These are phyloP conservation scores for Petroica traversi DNA, from an alignment of 2,113 vertebrate genomes.

Conservation along the genomic window DNA sequence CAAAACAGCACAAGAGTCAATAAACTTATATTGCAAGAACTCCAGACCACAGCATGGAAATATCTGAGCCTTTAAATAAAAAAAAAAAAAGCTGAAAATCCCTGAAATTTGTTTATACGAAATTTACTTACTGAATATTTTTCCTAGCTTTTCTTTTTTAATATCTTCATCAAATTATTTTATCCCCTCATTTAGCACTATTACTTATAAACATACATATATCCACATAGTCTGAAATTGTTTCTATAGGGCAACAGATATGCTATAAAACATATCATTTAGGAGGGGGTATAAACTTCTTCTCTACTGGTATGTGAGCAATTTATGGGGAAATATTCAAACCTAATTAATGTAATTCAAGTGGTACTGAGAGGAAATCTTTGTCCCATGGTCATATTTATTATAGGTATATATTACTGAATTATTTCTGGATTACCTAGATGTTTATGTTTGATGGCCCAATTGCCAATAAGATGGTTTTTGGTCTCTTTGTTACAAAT, in stretches of 20 bases:
- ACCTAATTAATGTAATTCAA: neutral
- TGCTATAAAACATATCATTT: neutral
- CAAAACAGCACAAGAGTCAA: slow-evolving; percentile 57
- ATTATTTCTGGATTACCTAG: neutral
- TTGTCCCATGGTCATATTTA: neutral
- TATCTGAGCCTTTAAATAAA: neutral
- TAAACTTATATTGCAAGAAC: slow-evolving; percentile 37
- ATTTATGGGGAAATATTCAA: slow-evolving; percentile 7
- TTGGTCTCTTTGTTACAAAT: neutral
- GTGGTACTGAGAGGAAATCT: neutral
- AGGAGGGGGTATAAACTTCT: neutral
- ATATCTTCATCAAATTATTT: neutral
- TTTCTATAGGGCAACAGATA: neutral
- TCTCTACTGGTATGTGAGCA: neutral
- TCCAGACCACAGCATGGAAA: slow-evolving; percentile 22
- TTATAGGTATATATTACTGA: neutral
- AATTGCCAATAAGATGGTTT: neutral
- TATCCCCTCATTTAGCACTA: neutral
- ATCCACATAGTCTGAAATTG: neutral
- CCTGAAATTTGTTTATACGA: neutral
- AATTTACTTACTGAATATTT: neutral
- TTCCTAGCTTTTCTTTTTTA: neutral
- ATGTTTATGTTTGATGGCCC: neutral
- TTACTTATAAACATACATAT: neutral
- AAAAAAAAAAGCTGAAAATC: neutral